Conservation (phyloP, 2,888 invertebrate species). For the Allacma fusca region DNA sequence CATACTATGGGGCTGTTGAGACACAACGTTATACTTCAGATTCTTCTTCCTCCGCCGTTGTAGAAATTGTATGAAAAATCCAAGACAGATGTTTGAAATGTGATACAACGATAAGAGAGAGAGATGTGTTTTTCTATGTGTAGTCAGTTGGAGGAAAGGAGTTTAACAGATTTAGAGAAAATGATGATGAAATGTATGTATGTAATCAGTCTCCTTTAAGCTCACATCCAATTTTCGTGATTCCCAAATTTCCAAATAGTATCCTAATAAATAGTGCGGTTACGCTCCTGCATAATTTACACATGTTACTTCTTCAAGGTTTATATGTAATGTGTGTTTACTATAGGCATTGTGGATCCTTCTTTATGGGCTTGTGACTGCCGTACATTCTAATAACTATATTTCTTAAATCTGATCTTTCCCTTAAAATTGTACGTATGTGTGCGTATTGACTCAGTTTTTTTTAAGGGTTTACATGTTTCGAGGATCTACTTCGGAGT, state of each 20-base stretch:
- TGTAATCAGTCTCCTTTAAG: slow-evolving; percentile 28
- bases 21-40: background rate
- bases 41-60: background rate
- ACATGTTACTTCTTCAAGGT: slow-evolving; percentile 1
- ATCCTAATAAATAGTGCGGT: slow-evolving; percentile 11
- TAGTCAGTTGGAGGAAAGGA: slow-evolving; percentile 21
- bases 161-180: slow-evolving; percentile 32
- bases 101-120: slow-evolving; percentile 36
- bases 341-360: too few relatives aligned
- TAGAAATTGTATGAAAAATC: background rate
- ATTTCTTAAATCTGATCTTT: background rate
- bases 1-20: background rate
- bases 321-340: too few relatives aligned
- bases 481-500: too few relatives aligned
- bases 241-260: slow-evolving; percentile 27
- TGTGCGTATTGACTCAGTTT: too few relatives aligned
- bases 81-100: slow-evolving; percentile 41
- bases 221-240: slow-evolving; percentile 33
- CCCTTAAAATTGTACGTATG: background rate
- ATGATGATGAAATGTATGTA: slow-evolving; percentile 14
- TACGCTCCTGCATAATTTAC: slow-evolving; percentile 12
- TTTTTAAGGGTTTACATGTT: too few relatives aligned
- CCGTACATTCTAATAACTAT: background rate
- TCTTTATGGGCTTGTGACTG: too few relatives aligned
- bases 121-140: background rate